Conservation (phyloP, 2,888 invertebrate genomes). For the Orgyia antiqua region DNA sequence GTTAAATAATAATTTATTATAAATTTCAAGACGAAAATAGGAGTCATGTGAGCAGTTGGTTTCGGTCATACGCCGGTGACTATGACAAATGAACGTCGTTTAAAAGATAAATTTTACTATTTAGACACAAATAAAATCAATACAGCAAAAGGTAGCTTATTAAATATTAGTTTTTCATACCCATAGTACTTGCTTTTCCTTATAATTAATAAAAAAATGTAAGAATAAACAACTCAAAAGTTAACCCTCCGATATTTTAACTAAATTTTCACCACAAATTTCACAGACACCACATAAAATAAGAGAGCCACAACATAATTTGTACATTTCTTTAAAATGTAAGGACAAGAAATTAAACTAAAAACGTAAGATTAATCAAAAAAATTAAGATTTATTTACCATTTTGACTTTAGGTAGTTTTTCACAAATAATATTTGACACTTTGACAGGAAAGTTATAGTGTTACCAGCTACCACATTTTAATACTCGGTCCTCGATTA, state of each 20-base stretch:
- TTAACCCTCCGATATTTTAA: conserved; percentile 19
- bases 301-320: conserved; percentile 23
- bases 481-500: too few relatives aligned
- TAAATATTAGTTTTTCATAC: too few relatives aligned
- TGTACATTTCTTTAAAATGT: conserved; percentile 7
- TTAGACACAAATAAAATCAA: too few relatives aligned
- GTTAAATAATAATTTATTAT: too few relatives aligned
- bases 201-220: too few relatives aligned
- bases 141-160: too few relatives aligned
- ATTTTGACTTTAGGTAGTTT: conserved; percentile 43
- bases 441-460: too few relatives aligned
- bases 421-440: too few relatives aligned
- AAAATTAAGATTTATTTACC: conserved; percentile 59
- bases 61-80: conserved; percentile 13
- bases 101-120: too few relatives aligned
- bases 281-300: conserved; percentile 38
- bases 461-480: too few relatives aligned
- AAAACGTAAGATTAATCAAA: conserved; percentile 35
- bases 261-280: conserved; percentile 28
- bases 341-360: conserved; percentile 3
- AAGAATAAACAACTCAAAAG: too few relatives aligned
- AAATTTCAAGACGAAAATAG: conserved; percentile 24
- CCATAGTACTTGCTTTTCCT: too few relatives aligned
- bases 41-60: conserved; percentile 47
- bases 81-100: conserved; percentile 28